Conservation (phyloP, 2,888 invertebrate species). For the Enchytraeus crypticus region DNA sequence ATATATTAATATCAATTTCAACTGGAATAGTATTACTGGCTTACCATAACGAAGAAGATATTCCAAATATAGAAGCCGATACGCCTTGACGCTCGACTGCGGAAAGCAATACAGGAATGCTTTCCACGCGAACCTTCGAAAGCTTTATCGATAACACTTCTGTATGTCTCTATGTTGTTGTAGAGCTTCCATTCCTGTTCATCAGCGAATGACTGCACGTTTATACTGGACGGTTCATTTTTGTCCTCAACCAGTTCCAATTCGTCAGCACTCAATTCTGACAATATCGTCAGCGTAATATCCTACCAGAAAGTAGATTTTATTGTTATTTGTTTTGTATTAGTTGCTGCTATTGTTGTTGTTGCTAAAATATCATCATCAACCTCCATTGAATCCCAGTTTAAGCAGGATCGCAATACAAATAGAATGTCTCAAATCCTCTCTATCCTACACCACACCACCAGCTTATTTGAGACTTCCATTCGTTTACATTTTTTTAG, state of each 20-base stretch:
- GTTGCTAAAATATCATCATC: no score
- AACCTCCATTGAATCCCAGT: no score
- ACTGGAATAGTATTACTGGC: no score
- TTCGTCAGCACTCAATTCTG: conserved; percentile 37
- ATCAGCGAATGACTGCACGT: conserved; percentile 43
- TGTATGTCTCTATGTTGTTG: conserved; percentile 41
- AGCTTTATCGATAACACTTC: conserved; percentile 41
- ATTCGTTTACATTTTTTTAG: no score
- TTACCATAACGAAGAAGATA: conserved; percentile 46
- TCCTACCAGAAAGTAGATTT: conserved; percentile 33
- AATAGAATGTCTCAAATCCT: no score
- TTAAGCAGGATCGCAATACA: no score
- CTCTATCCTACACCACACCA: no score
- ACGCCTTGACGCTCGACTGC: conserved; percentile 43
- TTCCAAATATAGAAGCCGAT: conserved; percentile 48
- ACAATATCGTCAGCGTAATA: conserved; percentile 41
- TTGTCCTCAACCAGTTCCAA: conserved; percentile 39
- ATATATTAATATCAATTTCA: no score
- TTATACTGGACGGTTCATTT: conserved; percentile 41
- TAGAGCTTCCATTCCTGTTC: conserved; percentile 45
- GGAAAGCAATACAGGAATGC: conserved; percentile 43
- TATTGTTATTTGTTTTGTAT: no score
- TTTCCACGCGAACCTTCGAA: conserved; percentile 39
- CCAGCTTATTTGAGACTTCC: no score
- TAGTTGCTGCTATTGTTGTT: no score